Evolutionary conservation across 2,113 vertebrate genomes (phyloP), one percentile per base, ranked within the genome.

Genomic region (Elephantulus edwardii): DNA sequence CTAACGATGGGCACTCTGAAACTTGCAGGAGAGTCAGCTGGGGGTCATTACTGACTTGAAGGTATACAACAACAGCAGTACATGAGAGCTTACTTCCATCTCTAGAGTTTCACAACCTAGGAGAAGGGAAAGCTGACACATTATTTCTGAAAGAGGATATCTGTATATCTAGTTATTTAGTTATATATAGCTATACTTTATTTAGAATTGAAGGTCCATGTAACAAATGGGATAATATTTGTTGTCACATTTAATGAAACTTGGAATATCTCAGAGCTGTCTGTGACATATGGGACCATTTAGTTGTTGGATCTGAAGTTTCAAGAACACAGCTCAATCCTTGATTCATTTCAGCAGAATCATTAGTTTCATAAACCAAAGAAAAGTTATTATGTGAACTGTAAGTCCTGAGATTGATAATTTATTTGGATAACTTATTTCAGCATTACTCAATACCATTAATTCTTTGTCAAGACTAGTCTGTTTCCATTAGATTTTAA

Each of bases 221-320:
- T 82, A 86, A 35, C 24, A 4, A 75, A 70, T 42, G n/a, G 19
- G 13, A 66, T 93, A 2, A 8, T 88, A 1, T 90, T 91, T 77
- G 35, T 82, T 72, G 24, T 83, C 35, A 24, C 26, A 62, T 77
- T 88, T 66, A 76, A 42, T 68, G 30, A 90, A n/a, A 76, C 5
- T 92, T 82, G 70, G 44, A 79, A 83, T 93, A 86, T 90, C 50
- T 91, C 46, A n/a, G 50, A 28, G 2, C 19, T 44, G 33, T 84
- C 35, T 30, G 75, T 0, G 4, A 77, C 83, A 48, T 84, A n/a
- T 4, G 56, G 8, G 38, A 56, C 30, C n/a, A n/a, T n/a, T 16
- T 19, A 58, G 3, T 26, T 64, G 52, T 54, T 56, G 12, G 44
- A 2, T 79, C 9, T 64, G 20, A 86, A 72, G 40, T 89, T 94